A percentile compares a stretch with the other conserved stretches of the same genome.
Conservation (phyloP, 1,140 invertebrate genomes). For the Chrysoperla carnea region DNA sequence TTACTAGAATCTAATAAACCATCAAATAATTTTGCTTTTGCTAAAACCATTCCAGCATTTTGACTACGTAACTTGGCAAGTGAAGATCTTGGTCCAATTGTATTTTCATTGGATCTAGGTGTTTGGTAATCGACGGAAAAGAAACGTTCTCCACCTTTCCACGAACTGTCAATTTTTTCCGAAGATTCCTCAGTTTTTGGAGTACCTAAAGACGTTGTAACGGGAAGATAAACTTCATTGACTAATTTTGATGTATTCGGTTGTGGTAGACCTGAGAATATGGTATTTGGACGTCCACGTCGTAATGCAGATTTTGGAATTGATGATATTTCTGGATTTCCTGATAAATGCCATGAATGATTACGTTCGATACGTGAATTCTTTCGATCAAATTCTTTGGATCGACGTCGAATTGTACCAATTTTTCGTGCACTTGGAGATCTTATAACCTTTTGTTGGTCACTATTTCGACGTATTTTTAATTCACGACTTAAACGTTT, state of each 20-base stretch:
- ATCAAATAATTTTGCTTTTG: slow-evolving; percentile 44
- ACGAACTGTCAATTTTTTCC: slow-evolving; percentile 8
- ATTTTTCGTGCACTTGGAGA: slow-evolving; percentile 67
- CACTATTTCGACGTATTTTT: slow-evolving; percentile 41
- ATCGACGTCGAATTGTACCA: slow-evolving; percentile 47
- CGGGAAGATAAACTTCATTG: neutral
- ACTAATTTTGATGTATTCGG: slow-evolving; percentile 3
- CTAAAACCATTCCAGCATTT: slow-evolving; percentile 49
- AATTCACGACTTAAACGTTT: slow-evolving; percentile 48
- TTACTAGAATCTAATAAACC: slow-evolving; percentile 18
- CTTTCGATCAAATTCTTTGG: slow-evolving; percentile 28
- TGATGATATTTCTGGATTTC: neutral
- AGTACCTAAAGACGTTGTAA: neutral
- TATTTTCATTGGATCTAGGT: neutral
- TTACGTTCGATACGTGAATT: slow-evolving; percentile 13
- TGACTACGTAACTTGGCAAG: slow-evolving; percentile 38
- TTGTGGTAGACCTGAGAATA: slow-evolving; percentile 14
- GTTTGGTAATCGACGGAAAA: slow-evolving; percentile 7
- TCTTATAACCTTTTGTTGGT: slow-evolving; percentile 50
- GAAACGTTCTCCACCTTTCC: slow-evolving; percentile 25
- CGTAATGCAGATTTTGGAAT: slow-evolving; percentile 7
- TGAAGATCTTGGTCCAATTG: slow-evolving; percentile 25
- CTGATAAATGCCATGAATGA: slow-evolving; percentile 16
- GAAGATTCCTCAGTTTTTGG: neutral
- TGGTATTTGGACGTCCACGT: slow-evolving; percentile 15